Evolutionary conservation across 92 coral and sea anemone species (phyloP).

Genomic region (Zoanthus solanderi): DNA sequence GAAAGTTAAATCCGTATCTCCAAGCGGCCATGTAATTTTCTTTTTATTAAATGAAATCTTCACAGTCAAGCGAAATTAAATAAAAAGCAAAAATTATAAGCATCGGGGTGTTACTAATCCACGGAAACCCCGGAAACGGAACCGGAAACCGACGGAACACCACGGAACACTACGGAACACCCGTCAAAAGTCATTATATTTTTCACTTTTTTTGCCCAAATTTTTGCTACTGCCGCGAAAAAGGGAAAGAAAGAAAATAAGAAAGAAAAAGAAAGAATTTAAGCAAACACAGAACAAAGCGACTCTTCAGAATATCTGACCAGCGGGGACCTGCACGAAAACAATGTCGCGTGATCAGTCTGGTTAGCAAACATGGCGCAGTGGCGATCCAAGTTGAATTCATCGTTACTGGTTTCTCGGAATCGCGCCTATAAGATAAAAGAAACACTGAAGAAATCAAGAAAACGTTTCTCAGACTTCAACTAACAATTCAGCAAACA

Average conservation of each 20-base stretch:
- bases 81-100: no score
- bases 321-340: not conserved
- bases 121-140: no score
- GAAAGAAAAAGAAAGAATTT: not conserved
- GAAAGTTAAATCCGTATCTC: no score
- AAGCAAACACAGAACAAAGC: not conserved
- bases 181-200: no score
- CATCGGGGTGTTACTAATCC: no score
- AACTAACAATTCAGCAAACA: not conserved
- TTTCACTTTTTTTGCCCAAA: no score
- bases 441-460: not conserved
- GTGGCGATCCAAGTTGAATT: conserved; percentile 2
- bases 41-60: no score
- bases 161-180: no score
- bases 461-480: not conserved
- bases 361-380: conserved; percentile 3
- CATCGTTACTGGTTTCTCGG: not conserved
- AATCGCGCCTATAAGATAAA: not conserved
- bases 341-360: not conserved
- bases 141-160: no score
- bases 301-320: not conserved
- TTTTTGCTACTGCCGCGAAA: not conserved
- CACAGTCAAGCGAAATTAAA: no score
- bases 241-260: not conserved
- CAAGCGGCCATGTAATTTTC: no score